Conservation (phyloP, 2,888 invertebrate genomes). For the Xestia sexstrigata region DNA sequence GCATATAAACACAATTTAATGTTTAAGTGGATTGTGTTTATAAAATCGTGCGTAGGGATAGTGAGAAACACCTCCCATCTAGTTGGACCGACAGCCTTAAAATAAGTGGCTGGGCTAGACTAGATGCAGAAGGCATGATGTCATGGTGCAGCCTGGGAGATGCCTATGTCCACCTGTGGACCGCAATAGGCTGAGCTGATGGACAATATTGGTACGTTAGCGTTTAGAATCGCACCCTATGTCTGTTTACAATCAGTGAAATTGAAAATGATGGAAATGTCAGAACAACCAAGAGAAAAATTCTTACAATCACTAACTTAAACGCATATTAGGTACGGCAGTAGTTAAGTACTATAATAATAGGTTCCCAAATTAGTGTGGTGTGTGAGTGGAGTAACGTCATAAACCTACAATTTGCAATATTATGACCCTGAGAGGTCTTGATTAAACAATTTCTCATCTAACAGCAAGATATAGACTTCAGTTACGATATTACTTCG, state of each 20-base stretch:
- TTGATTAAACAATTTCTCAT: conserved; percentile 56
- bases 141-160: background rate
- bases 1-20: background rate
- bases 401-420: conserved; percentile 44
- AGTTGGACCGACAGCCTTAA: background rate
- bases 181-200: background rate
- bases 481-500: conserved; percentile 50
- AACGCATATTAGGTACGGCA: background rate
- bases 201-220: too few relatives aligned
- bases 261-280: background rate
- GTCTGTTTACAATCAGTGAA: background rate
- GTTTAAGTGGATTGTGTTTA: background rate
- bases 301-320: background rate
- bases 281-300: background rate
- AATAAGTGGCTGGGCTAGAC: background rate
- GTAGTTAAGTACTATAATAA: background rate
- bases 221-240: background rate
- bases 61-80: background rate
- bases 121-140: background rate
- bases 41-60: background rate
- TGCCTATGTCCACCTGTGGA: background rate
- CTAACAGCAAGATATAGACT: conserved; percentile 6
- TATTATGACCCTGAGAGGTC: conserved; percentile 40
- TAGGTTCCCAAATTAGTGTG: conserved; percentile 1
- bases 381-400: background rate